Conservation (phyloP, 2,888 invertebrate genomes). For the Corythucha ciliata region DNA sequence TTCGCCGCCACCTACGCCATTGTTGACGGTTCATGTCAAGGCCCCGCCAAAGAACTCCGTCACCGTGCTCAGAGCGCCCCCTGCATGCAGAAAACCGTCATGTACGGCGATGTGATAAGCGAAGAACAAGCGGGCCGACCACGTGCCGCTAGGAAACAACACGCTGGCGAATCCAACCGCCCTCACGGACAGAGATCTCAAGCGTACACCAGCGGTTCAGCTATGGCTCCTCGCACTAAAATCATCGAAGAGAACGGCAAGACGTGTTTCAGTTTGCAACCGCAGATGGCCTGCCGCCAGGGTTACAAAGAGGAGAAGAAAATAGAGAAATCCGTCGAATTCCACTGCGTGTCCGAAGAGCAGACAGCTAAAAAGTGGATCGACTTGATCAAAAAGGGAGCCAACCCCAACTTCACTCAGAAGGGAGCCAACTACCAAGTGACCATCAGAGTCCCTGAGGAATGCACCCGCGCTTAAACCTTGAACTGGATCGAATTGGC, state of each 20-base stretch:
- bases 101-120: slow-evolving; percentile 32
- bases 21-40: slow-evolving; percentile 30
- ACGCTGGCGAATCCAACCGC: too few relatives aligned
- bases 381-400: slow-evolving; percentile 43
- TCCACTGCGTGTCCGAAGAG: slow-evolving; percentile 41
- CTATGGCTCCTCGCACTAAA: too few relatives aligned
- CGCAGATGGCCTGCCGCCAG: slow-evolving; percentile 48
- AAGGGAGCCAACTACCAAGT: slow-evolving; percentile 41
- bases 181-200: too few relatives aligned
- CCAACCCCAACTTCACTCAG: slow-evolving; percentile 45
- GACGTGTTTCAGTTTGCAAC: slow-evolving; percentile 53
- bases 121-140: slow-evolving; percentile 20
- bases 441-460: slow-evolving; percentile 41
- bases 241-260: slow-evolving; percentile 45
- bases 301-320: slow-evolving; percentile 44
- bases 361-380: slow-evolving; percentile 42
- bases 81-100: slow-evolving; percentile 27
- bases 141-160: too few relatives aligned
- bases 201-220: too few relatives aligned
- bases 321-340: slow-evolving; percentile 44
- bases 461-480: too few relatives aligned
- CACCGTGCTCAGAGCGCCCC: slow-evolving; percentile 37
- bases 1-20: slow-evolving; percentile 52
- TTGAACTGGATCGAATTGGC: too few relatives aligned
- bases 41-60: slow-evolving; percentile 39